Conservation (phyloP, 1,140 invertebrate species). For the Drosophila pseudoobscura region DNA sequence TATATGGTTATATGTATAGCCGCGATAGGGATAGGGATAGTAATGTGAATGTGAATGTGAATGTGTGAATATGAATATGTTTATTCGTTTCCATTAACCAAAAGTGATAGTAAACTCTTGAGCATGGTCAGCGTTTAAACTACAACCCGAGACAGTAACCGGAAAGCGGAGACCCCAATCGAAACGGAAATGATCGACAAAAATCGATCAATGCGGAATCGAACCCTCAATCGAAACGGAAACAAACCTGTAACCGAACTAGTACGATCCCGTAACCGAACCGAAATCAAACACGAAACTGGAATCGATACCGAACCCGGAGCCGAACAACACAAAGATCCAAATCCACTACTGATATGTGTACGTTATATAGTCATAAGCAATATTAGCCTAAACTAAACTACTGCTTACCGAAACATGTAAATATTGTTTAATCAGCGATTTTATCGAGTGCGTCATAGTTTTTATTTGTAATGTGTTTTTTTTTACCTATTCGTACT, state of each 20-base stretch:
- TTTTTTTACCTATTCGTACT: slow-evolving; percentile 42
- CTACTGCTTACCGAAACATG: slow-evolving; percentile 37
- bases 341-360: slow-evolving; percentile 74
- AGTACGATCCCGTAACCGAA: neutral
- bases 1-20: slow-evolving; percentile 30
- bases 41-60: neutral
- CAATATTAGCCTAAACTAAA: slow-evolving; percentile 71
- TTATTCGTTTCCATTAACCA: slow-evolving; percentile 45
- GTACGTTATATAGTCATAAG: slow-evolving; percentile 80
- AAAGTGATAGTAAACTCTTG: slow-evolving; percentile 74
- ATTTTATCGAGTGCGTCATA: slow-evolving; percentile 65
- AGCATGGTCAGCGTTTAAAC: slow-evolving; percentile 67
- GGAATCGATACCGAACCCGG: neutral
- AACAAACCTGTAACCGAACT: slow-evolving; percentile 9
- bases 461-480: slow-evolving; percentile 54
- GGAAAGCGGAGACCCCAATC: no score
- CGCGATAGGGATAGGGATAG: slow-evolving; percentile 10
- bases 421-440: slow-evolving; percentile 72
- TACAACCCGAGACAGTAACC: slow-evolving; percentile 34
- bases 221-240: neutral
- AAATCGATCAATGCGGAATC: no score
- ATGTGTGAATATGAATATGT: slow-evolving; percentile 7
- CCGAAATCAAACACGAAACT: no score
- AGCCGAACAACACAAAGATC: slow-evolving; percentile 50
- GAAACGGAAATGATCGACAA: slow-evolving; percentile 3